Conservation (phyloP, 1,140 invertebrate genomes). For the Platyscapa corneri region DNA sequence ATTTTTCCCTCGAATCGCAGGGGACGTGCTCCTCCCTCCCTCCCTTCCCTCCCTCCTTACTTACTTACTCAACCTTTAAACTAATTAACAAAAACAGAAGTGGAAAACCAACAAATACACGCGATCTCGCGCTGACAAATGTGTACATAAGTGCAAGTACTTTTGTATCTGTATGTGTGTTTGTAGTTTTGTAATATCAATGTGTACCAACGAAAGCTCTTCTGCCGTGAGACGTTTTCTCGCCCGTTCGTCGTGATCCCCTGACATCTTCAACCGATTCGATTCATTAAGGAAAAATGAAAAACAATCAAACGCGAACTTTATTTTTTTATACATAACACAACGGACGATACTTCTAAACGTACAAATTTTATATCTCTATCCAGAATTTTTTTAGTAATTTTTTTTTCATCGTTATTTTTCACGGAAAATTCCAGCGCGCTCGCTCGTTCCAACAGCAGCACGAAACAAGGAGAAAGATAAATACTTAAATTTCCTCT, state of each 20-base stretch:
- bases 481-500: slow-evolving; percentile 31
- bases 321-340: slow-evolving; percentile 37
- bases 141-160: slow-evolving; percentile 49
- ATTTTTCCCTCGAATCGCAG: slow-evolving; percentile 28
- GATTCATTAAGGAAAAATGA: slow-evolving; percentile 12
- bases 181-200: slow-evolving; percentile 16
- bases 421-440: slow-evolving; percentile 34
- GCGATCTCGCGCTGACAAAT: slow-evolving; percentile 38
- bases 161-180: slow-evolving; percentile 26
- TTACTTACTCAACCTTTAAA: slow-evolving; percentile 43
- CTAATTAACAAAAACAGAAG: slow-evolving; percentile 54
- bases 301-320: slow-evolving; percentile 39
- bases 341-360: slow-evolving; percentile 40
- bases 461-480: slow-evolving; percentile 22
- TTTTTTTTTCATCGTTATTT: slow-evolving; percentile 35
- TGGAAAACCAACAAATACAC: slow-evolving; percentile 51
- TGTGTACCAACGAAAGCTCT: slow-evolving; percentile 11
- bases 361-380: slow-evolving; percentile 37
- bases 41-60: slow-evolving; percentile 13
- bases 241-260: neutral
- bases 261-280: slow-evolving; percentile 13
- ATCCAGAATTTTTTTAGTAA: slow-evolving; percentile 22
- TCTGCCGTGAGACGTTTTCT: neutral
- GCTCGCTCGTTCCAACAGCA: slow-evolving; percentile 26
- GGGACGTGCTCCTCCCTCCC: slow-evolving; percentile 17